A percentile compares a stretch with the other conserved stretches of the same genome.
phyloP scores from a whole-genome alignment of 2,888 invertebrate species.

The Drosophila quinaria region DNA sequence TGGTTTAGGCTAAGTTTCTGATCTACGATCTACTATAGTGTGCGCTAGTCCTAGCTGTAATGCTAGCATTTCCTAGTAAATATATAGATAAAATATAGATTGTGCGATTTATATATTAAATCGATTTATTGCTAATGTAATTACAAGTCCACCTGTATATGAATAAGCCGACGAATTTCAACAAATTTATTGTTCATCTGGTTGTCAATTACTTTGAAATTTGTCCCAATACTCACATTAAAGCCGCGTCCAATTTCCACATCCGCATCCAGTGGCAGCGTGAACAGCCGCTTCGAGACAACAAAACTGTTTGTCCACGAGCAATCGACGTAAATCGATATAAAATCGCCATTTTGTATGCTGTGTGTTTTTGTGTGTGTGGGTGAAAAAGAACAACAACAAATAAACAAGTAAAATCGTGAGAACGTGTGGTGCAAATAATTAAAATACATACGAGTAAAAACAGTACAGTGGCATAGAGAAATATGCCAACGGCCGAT shows the following conservation, averaged over 20 bases:
- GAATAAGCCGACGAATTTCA: background rate
- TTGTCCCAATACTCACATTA: constrained; percentile 83
- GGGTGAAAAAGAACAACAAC: constrained; percentile 38
- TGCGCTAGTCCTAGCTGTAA: too few species aligned
- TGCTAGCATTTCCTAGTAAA: too few species aligned
- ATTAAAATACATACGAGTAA: constrained; percentile 61
- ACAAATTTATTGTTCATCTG: constrained; percentile 1
- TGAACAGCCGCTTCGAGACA: constrained; percentile 85
- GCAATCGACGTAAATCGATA: constrained; percentile 85
- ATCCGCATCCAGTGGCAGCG: constrained; percentile 84
- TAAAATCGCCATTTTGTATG: constrained; percentile 86
- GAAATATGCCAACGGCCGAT: constrained; percentile 66
- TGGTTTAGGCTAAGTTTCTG: too few species aligned
- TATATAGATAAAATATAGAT: background rate
- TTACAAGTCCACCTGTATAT: background rate
- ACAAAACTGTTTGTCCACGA: constrained; percentile 86
- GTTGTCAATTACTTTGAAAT: constrained; percentile 48
- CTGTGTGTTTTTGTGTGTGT: constrained; percentile 57
- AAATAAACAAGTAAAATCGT: constrained; percentile 23
- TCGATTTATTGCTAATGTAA: background rate
- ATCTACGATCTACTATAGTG: too few species aligned
- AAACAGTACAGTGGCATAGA: constrained; percentile 50
- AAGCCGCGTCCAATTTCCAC: constrained; percentile 85
- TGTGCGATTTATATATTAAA: background rate
- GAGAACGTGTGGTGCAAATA: constrained; percentile 60